Percentiles rank a stretch among this genome's conserved stretches.
phyloP scores from a whole-genome alignment of 2,888 invertebrate species.

The Clusia tigrina region DNA sequence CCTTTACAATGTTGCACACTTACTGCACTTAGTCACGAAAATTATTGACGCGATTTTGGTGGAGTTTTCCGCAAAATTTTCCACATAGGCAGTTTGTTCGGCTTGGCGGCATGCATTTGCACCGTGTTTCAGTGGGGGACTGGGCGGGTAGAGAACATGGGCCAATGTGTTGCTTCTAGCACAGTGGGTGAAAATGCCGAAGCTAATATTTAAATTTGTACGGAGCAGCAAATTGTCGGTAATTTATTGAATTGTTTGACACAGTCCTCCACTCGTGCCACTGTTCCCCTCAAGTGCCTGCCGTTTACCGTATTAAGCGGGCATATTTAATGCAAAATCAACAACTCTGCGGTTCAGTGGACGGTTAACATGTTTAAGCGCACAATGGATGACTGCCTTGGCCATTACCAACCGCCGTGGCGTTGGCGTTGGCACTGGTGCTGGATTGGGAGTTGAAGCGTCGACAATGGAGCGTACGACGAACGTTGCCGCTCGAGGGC shows the following conservation, averaged over 20 bases:
- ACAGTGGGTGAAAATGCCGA: no score
- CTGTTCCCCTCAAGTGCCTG: conserved; percentile 8
- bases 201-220: not conserved
- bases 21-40: conserved; percentile 58
- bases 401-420: conserved; percentile 10
- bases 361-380: conserved; percentile 54
- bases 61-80: not conserved
- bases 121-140: not conserved
- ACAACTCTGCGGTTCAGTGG: conserved; percentile 56
- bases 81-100: no score
- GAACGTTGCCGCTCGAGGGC: not conserved
- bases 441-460: no score
- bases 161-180: no score
- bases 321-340: conserved; percentile 58
- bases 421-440: no score
- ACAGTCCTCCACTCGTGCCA: not conserved
- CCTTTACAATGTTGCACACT: conserved; percentile 45
- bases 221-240: not conserved
- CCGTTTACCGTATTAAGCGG: conserved; percentile 33
- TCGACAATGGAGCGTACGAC: not conserved
- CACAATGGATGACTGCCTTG: conserved; percentile 33
- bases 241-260: not conserved
- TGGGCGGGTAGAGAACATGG: no score
- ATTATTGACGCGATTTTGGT: conserved; percentile 43
- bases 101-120: no score